Evolutionary conservation across 2,113 vertebrate genomes (phyloP).

Genomic region (Columbina picui): DNA sequence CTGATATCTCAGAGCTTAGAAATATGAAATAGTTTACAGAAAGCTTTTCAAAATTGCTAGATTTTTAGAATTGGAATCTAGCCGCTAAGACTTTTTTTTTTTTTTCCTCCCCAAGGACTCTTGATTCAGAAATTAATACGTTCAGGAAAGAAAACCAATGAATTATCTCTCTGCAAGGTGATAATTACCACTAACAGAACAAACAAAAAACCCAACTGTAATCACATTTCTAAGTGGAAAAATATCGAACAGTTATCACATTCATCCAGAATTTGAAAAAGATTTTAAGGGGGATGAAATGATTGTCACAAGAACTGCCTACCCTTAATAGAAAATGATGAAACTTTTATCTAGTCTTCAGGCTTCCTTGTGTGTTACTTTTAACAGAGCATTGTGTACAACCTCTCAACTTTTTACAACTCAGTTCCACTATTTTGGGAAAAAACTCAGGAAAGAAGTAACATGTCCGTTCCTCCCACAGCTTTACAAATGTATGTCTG

Average conservation of each 20-base stretch:
- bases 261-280: neutral
- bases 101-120: neutral
- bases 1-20: neutral
- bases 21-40: neutral
- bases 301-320: neutral
- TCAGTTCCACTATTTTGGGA: neutral
- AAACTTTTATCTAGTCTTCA: neutral
- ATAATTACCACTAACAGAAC: neutral
- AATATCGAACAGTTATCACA: neutral
- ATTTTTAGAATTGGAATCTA: neutral
- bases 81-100: neutral
- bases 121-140: neutral
- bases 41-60: neutral
- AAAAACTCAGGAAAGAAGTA: neutral
- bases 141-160: neutral
- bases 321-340: neutral
- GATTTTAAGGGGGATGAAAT: neutral
- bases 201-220: neutral
- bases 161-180: neutral
- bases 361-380: neutral
- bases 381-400: neutral
- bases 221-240: neutral
- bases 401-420: neutral
- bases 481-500: neutral
- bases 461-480: fast-evolving